Base-by-base conservation (phyloP, 2,797 vertebrate species). In the Pantherophis alleghaniensis region DNA sequence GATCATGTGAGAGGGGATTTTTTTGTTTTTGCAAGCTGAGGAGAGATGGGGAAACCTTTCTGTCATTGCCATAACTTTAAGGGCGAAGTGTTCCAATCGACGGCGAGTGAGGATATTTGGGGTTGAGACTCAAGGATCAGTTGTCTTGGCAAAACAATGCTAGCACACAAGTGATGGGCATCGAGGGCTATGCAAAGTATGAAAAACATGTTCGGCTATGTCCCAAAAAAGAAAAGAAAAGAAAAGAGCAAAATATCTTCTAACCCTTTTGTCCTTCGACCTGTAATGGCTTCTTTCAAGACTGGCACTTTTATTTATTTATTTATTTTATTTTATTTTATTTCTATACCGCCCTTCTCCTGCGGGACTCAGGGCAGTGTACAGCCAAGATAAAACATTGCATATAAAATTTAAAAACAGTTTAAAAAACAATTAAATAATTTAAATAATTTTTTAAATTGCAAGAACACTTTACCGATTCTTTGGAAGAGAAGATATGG, bases 241-340 rank as follows among this genome's bases (percentile, higher is more conserved):
- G 0, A 92, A 92, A 94, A 86, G 37, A 42, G 37, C 59, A 57
- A 93, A 92, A 24, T 91, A 47, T 79, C 92, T 95, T 92, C 86
- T 89, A 79, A 92, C 55, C 56, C 7, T 92, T 95, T 93, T 87
- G 22, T 7, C 86, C 26, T n/a, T 90, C 53, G n/a, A n/a, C 24
- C 79, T 9, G 2, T 5, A 24, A 1, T 6, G 93, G 57, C 74
- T 61, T 0, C 63, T 86, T 94, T 87, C 51, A 55, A 20, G 12
- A 16, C 1, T 83, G 42, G 42, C 47, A 91, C 18, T 57, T 95
- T 37, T 37, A 37, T 37, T 37, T 37, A 37, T 37, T 37, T 37
- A 37, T 37, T 37, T 37, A 37, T 37, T 37, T 37, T 0, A 37
- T 37, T 37, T 37, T 37, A 37, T 37, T 37, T 37, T 37, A 37